These are phyloP conservation scores for Alethe castanea DNA, from an alignment of 2,113 vertebrate species.

Conservation along the genomic window DNA sequence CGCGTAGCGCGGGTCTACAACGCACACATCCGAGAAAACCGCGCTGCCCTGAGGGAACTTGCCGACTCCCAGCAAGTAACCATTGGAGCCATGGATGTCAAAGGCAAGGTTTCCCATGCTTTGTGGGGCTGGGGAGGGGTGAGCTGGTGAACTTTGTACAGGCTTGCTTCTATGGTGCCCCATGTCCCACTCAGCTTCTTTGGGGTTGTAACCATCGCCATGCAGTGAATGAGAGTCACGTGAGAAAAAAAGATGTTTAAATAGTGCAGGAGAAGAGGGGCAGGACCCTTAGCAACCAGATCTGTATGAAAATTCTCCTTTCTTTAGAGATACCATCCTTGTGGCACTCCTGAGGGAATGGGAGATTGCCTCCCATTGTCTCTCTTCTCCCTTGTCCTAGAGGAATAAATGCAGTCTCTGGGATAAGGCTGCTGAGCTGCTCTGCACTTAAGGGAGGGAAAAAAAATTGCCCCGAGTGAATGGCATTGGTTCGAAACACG, in stretches of 20 bases:
- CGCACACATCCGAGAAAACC: fast-evolving
- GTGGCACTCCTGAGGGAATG: neutral
- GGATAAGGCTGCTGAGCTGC: neutral
- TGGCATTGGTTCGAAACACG: neutral
- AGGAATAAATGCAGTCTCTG: neutral
- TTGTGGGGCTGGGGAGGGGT: neutral
- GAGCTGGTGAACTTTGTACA: neutral
- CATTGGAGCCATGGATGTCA: fast-evolving
- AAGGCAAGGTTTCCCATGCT: neutral
- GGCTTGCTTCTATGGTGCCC: neutral
- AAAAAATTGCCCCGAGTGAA: neutral
- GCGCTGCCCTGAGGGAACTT: neutral
- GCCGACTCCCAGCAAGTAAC: fast-evolving
- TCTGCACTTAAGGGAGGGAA: neutral
- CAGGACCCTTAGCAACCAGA: neutral
- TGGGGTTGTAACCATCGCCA: neutral
- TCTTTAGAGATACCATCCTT: neutral
- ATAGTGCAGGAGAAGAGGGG: neutral
- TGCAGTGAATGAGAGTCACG: neutral
- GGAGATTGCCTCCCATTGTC: neutral
- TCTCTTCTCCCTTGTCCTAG: neutral
- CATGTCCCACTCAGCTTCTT: neutral
- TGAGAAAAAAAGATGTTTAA: neutral
- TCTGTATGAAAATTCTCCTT: neutral
- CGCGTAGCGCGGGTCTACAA: fast-evolving